phyloP scores from a whole-genome alignment of 2,113 vertebrate genomes.

The Sylvia atricapilla region DNA sequence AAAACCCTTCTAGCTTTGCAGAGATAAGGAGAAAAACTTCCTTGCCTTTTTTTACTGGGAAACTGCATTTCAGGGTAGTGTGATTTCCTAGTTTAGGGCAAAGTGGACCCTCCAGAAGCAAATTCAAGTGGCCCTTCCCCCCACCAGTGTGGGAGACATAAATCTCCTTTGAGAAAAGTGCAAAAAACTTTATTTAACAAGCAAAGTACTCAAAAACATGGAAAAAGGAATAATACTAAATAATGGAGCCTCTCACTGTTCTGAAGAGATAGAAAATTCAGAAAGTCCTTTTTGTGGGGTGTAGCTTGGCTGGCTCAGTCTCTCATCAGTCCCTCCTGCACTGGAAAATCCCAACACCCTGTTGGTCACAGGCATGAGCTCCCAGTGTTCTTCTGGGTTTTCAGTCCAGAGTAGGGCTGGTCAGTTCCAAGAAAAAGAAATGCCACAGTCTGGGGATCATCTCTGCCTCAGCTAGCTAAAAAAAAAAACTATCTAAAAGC shows the following conservation, averaged over 20 bases:
- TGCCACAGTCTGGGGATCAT: neutral
- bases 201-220: neutral
- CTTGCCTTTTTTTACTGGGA: neutral
- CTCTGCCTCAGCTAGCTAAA: neutral
- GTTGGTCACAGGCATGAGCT: neutral
- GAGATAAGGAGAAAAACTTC: neutral
- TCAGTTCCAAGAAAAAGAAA: neutral
- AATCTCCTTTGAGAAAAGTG: neutral
- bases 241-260: neutral
- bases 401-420: neutral
- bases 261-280: neutral
- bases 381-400: neutral
- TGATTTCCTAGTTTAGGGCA: neutral
- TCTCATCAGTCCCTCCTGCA: neutral
- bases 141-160: neutral
- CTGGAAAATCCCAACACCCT: fast-evolving
- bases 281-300: neutral
- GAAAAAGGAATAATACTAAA: neutral
- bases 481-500: no score
- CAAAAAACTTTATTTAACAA: neutral
- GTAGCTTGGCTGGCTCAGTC: neutral
- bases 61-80: neutral
- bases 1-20: neutral
- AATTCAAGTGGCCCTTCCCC: fast-evolving
- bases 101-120: neutral